Percentiles rank a stretch among this genome's conserved stretches.
phyloP scores from a whole-genome alignment of 2,888 invertebrate species.

The Drosophila formosana region DNA sequence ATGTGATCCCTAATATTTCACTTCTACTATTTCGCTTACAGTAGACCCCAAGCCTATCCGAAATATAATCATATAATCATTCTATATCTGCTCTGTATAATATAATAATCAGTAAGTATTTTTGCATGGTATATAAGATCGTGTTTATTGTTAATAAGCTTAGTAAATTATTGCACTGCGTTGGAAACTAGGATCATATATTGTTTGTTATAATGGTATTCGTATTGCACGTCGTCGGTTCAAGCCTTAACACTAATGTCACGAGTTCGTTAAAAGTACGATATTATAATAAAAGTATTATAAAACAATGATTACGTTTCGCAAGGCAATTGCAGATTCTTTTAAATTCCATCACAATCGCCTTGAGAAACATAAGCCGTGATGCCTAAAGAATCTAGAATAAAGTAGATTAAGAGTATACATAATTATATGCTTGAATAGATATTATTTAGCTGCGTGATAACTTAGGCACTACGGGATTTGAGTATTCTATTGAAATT shows the following conservation, averaged over 20 bases:
- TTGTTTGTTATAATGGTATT: constrained; percentile 44
- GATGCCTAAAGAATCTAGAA: constrained; percentile 2
- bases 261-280: constrained; percentile 36
- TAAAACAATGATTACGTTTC: constrained; percentile 77
- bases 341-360: constrained; percentile 41
- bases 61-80: no score
- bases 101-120: neutral
- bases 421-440: neutral
- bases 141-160: constrained; percentile 61
- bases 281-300: constrained; percentile 15
- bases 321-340: constrained; percentile 65
- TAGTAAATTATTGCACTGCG: constrained; percentile 73
- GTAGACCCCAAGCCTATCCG: no score
- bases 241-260: constrained; percentile 54
- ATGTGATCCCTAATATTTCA: no score
- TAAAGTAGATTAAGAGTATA: constrained; percentile 4
- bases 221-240: constrained; percentile 65
- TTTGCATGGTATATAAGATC: constrained; percentile 32
- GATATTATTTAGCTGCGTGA: neutral
- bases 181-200: constrained; percentile 43
- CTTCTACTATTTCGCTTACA: no score
- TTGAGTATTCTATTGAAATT: constrained; percentile 46
- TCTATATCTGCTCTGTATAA: neutral
- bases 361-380: constrained; percentile 82
- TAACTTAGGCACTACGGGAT: constrained; percentile 18